Evolutionary conservation across 92 coral and sea anemone genomes (phyloP).

Genomic region (Porites evermanni): DNA sequence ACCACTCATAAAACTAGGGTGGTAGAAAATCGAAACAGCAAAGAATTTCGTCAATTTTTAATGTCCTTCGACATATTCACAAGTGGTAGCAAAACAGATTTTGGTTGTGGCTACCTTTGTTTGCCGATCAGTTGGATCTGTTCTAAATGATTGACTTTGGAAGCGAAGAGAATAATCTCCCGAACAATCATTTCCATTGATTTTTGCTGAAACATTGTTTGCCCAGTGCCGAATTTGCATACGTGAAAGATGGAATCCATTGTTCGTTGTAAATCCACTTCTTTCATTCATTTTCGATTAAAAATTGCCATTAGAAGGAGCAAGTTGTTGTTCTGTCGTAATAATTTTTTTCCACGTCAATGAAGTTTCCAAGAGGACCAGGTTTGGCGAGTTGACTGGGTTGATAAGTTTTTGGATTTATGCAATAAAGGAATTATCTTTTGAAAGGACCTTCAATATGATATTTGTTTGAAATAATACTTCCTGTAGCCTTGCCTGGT

Average conservation of each 20-base stretch:
- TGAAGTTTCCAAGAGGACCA: constrained; percentile 22
- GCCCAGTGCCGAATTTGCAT: constrained; percentile 48
- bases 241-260: constrained; percentile 29
- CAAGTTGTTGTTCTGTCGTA: constrained; percentile 13
- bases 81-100: constrained; percentile 5
- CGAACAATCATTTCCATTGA: constrained; percentile 19
- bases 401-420: neutral
- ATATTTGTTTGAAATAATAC: constrained; percentile 27
- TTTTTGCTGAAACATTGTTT: constrained; percentile 20
- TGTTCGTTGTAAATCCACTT: constrained; percentile 41
- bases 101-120: constrained; percentile 23
- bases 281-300: constrained; percentile 43
- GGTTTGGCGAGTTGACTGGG: neutral
- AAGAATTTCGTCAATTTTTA: constrained; percentile 37
- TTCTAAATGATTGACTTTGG: constrained; percentile 35
- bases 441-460: neutral
- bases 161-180: constrained; percentile 21
- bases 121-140: constrained; percentile 16
- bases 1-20: neutral
- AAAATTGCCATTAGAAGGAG: constrained; percentile 29
- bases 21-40: constrained; percentile 4
- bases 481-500: constrained; percentile 20
- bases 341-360: constrained; percentile 34
- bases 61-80: constrained; percentile 38
- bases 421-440: neutral